Evolutionary conservation across 2,888 invertebrate species (phyloP), one percentile per base, ranked within the genome.

Genomic region (Macrophya alboannulata): DNA sequence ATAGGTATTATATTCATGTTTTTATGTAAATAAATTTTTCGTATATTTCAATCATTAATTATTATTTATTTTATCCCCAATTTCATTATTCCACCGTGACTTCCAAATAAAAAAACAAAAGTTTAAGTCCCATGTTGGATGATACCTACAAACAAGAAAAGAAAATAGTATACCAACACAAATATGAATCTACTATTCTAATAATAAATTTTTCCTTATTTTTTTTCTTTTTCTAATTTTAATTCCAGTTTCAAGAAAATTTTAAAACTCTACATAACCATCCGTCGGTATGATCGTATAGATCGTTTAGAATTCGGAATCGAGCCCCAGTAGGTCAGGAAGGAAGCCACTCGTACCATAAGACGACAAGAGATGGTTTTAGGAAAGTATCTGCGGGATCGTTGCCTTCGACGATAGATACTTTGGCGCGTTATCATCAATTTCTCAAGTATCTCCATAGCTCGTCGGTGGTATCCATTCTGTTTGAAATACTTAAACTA

Each of bases 1-100:
- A 92, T 90, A 91, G 90, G 89, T 91, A 92, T 91, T 91, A 91
- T 92, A 91, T 92, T 92, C 91, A 92, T 91, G 92, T 92, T 92
- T 92, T 91, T 92, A 92, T 92, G 92, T 92, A 92, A 92, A 92
- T 92, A 92, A 92, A 92, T 92, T 91, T 92, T 92, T 92, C 90
- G 92, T 92, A 92, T 92, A 92, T 92, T 92, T 92, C 92, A 92
- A 91, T 86, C 86, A 89, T 40, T 65, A 25, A 68, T 82, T 71
- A 55, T 43, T 8, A 48, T 40, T 84, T 31, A 3, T 65, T 43
- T 40, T 8, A 40, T 62, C 37, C 62, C 37, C 10, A 17, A 51
- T 17, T n/a, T 9, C 2, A 40, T 25, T 51, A 10, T 15, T 5
- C 1, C n/a, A 40, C n/a, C n/a, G n/a, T n/a, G n/a, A 8, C 17